Base-by-base conservation (phyloP, 2,113 vertebrate species). In the Oriolus oriolus region DNA sequence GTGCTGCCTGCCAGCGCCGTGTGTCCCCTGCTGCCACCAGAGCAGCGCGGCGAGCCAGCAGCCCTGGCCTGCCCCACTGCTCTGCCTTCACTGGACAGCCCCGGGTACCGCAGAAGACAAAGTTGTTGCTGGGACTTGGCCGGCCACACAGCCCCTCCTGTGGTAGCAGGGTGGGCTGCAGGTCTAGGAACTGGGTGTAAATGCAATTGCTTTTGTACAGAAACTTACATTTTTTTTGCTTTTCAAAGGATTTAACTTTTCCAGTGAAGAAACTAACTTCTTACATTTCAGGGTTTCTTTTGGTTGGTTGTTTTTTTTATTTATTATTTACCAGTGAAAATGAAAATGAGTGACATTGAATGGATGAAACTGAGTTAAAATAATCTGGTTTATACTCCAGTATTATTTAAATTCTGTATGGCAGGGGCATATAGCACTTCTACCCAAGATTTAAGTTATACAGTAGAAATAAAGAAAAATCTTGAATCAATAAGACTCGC, bases 1-100 rank as follows among this genome's bases (percentile, higher is more conserved):
- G 6, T 70, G 70, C 49, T 75, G 42, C 75, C n/a, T 0, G 0
- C 35, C 7, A 3, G 33, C 8, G 30, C 17, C 0, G 0, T 28
- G 61, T 52, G 57, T 71, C 56, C 59, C 64, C 84, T 52, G 18
- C n/a, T 45, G 76, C 61, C 31, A 33, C 49, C 41, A 66, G 17
- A 30, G 16, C n/a, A n/a, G n/a, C n/a, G n/a, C n/a, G n/a, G n/a
- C n/a, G n/a, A n/a, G n/a, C n/a, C n/a, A n/a, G n/a, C 3, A 75
- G 49, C 49, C 22, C 11, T 50, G 50, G 30, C n/a, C 44, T 83
- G 41, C 19, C 49, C 63, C 31, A 2, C 24, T 49, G 57, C 65
- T 39, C 14, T 76, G 57, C 33, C 44, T 27, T 66, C 31, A 2
- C 42, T n/a, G 13, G 18, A 23, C 53, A 59, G 10, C 35, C 23